These are phyloP conservation scores for Morus bassanus DNA, from an alignment of 2,797 vertebrate genomes.

Conservation along the genomic window DNA sequence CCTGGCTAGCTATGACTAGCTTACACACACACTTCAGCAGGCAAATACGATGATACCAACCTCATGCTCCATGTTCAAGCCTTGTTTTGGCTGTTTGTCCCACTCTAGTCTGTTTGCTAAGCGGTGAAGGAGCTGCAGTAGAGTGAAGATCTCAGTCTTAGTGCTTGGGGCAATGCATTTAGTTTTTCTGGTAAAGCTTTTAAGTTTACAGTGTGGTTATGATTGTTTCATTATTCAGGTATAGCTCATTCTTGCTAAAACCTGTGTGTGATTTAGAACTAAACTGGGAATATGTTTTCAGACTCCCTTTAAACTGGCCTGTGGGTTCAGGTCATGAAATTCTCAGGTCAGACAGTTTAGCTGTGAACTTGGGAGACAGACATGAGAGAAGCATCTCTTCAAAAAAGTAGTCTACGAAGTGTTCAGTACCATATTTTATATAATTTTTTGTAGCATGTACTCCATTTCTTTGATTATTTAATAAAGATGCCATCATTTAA, in stretches of 20 bases:
- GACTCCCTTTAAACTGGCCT: background rate
- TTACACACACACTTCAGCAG: background rate
- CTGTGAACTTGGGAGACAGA: background rate
- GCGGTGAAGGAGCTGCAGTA: background rate
- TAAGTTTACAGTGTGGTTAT: background rate
- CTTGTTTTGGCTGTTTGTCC: background rate
- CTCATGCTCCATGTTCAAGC: background rate
- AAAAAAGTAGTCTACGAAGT: background rate
- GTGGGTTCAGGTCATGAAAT: background rate
- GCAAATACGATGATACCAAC: background rate
- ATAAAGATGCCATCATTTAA: background rate
- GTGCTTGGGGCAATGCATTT: background rate
- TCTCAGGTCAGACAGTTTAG: background rate
- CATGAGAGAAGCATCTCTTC: background rate
- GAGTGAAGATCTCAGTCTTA: background rate
- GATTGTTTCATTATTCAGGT: background rate
- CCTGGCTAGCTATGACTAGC: background rate
- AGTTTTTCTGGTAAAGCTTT: background rate
- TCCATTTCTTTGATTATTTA: background rate
- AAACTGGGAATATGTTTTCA: background rate
- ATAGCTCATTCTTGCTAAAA: background rate
- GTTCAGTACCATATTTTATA: background rate
- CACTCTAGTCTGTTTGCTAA: background rate
- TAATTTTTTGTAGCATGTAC: background rate
- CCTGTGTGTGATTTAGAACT: background rate